Evolutionary conservation across 2,888 invertebrate species (phyloP), one percentile per base, ranked within the genome.

Genomic region (Drosophila putrida): DNA sequence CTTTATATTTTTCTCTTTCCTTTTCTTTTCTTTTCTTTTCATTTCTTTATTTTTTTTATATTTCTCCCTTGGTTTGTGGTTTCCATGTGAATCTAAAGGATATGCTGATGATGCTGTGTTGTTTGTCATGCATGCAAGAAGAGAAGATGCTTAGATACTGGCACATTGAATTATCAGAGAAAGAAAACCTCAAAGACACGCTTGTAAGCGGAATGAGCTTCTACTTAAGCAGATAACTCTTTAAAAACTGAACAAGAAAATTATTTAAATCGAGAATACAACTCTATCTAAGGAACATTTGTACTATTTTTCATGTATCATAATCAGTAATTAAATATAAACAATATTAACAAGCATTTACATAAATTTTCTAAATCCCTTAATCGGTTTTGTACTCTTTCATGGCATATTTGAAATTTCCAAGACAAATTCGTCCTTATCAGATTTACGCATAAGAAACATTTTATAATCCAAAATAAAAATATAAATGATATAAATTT

Each of bases 61-160:
- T 27, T 35, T 38, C 50, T 36, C 2, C 20, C 33, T 28, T 60
- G 46, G 31, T 44, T 58, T 59, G 62, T 60, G 75, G 72, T 67
- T 72, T 76, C 62, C 72, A 57, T 60, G 50, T 39, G 47, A 47
- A 46, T 51, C 63, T 43, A 43, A 73, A 69, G 76, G 44, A 75
- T 49, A 66, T 67, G 54, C 36, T 55, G 50, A 62, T 55, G 55
- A 33, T 67, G 50, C 35, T 57, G 62, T 63, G 72, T 75, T 76
- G 72, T 64, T 72, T 68, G 62, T 68, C 72, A 76, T 47, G 59
- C 68, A 68, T 72, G 76, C 72, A 60, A 54, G 8, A 59, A 13
- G 25, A 63, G 59, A 71, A 49, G 35, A 35, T 63, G 44, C 15
- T 57, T 41, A 39, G 76, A 44, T 57, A 53, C 62, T 57, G 47